Conservation (phyloP, 1,140 invertebrate genomes). For the Drosophila serrata region DNA sequence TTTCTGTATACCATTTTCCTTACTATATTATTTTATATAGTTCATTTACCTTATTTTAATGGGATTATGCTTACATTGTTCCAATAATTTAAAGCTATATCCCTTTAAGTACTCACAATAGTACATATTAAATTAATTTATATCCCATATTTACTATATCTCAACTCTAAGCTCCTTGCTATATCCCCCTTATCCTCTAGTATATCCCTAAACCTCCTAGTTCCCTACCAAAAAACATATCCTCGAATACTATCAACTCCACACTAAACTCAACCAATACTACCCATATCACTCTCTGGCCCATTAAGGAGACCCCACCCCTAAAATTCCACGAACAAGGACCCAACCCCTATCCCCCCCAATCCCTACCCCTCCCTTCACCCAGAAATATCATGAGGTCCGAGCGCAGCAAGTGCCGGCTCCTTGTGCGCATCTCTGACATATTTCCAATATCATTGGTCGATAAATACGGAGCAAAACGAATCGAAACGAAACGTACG, state of each 20-base stretch:
- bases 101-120: neutral
- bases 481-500: constrained; percentile 82
- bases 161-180: neutral
- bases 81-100: neutral
- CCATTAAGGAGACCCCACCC: constrained; percentile 6
- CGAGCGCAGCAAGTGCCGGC: constrained; percentile 69
- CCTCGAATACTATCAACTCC: neutral
- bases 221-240: neutral
- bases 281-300: neutral
- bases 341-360: neutral
- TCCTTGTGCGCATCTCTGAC: constrained; percentile 85
- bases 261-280: neutral
- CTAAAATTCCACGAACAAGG: neutral
- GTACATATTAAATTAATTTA: neutral
- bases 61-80: neutral
- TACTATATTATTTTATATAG: neutral
- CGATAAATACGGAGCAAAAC: constrained; percentile 84
- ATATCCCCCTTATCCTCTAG: neutral
- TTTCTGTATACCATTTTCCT: neutral
- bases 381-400: constrained; percentile 32
- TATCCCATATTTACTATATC: neutral
- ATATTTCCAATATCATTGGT: constrained; percentile 85
- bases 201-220: neutral
- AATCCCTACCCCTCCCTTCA: neutral
- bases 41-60: neutral